Conservation (phyloP, 1,140 invertebrate genomes). For the Tetranychus urticae region DNA sequence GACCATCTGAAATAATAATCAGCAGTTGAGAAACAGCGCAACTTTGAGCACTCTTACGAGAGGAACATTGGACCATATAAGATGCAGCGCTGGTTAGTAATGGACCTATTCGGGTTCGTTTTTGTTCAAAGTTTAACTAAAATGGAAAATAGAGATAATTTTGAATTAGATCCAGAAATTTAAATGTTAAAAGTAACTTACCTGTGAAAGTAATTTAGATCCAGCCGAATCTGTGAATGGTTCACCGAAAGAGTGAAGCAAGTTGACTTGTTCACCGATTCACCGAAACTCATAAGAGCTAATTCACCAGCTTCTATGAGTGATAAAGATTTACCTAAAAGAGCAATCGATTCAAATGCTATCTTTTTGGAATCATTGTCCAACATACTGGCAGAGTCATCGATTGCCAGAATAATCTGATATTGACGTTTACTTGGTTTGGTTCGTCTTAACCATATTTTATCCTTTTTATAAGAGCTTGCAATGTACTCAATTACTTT, state of each 20-base stretch:
- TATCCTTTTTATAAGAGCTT: slow-evolving; percentile 93
- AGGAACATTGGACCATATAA: slow-evolving; percentile 18
- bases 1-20: slow-evolving; percentile 78
- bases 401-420: slow-evolving; percentile 84
- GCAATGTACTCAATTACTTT: slow-evolving; percentile 93
- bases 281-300: slow-evolving; percentile 69
- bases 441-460: slow-evolving; percentile 89
- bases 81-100: slow-evolving; percentile 42
- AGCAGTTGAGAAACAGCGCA: slow-evolving; percentile 59
- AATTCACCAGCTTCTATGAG: slow-evolving; percentile 81
- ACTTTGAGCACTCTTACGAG: neutral
- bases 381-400: slow-evolving; percentile 61
- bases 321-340: slow-evolving; percentile 65
- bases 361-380: slow-evolving; percentile 32
- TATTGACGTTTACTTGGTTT: slow-evolving; percentile 89
- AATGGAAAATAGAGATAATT: neutral
- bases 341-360: slow-evolving; percentile 75
- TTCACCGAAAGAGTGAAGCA: slow-evolving; percentile 56
- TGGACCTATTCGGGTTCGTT: slow-evolving; percentile 49
- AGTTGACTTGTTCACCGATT: slow-evolving; percentile 41
- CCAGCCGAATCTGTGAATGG: slow-evolving; percentile 59
- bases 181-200: neutral
- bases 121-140: slow-evolving; percentile 51
- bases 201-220: slow-evolving; percentile 22
- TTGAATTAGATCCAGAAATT: neutral